These are phyloP conservation scores for Ciconia maguari DNA, from an alignment of 2,113 vertebrate species.

Conservation along the genomic window DNA sequence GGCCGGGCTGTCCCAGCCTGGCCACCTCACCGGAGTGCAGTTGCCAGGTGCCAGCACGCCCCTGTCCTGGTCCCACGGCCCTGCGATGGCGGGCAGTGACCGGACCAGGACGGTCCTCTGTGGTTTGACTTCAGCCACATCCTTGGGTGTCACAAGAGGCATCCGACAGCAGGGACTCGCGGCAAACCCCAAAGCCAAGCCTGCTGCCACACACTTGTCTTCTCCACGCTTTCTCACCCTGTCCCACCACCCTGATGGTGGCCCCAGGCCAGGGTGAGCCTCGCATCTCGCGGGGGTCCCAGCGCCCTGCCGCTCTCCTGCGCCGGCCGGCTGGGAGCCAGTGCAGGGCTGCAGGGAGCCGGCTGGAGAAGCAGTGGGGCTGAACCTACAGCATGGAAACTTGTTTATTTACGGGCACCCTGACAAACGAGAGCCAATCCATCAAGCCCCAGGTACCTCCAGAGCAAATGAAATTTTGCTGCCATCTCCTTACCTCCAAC, in stretches of 20 bases:
- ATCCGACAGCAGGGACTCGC: accelerated
- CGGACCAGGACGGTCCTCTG: background rate
- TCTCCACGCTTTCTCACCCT: background rate
- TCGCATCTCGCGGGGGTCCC: accelerated
- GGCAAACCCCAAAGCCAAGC: background rate
- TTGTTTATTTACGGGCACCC: background rate
- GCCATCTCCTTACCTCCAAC: background rate
- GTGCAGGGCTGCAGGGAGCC: background rate
- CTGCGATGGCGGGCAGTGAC: background rate
- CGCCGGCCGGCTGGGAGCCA: background rate
- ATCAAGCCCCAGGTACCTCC: background rate
- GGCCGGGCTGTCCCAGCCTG: background rate
- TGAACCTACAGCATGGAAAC: background rate
- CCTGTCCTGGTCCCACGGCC: background rate
- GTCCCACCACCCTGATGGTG: background rate
- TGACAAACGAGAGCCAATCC: background rate
- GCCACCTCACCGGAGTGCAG: background rate
- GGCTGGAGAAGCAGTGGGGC: background rate
- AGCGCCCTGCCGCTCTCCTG: background rate
- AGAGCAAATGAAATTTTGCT: background rate
- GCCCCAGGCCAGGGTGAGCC: background rate
- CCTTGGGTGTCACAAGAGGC: background rate
- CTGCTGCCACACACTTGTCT: background rate
- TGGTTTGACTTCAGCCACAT: background rate
- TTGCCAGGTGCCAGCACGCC: accelerated